Base-by-base conservation (phyloP, 2,888 invertebrate genomes). In the Mellilla xanthometata region DNA sequence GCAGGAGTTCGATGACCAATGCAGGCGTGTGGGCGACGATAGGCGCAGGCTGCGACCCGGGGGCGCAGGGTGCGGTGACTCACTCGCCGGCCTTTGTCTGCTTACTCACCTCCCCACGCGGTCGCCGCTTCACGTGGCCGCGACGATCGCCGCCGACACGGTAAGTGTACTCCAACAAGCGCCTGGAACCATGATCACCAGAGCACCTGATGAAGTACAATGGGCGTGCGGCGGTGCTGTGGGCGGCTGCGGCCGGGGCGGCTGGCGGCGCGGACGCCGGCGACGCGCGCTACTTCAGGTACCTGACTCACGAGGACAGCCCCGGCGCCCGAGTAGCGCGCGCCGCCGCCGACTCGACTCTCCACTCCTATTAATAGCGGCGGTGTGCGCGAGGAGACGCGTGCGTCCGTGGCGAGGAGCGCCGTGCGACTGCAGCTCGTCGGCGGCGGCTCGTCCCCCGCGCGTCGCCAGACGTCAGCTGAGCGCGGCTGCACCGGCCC, bases 171-270 rank as follows among this genome's bases (percentile, higher is more conserved):
- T 97, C 96, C 97, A 96, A 95, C 96, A 97, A 96, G 95, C 96
- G 96, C 96, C 97, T 96, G 97, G 97, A 95, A 93, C 91, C 79
- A 77, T 89, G 83, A 91, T 91, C 93, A 96, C 97, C 97, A 97
- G 97, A 97, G 97, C 97, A 97, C 97, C 97, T 97, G 97, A 97
- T 97, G 97, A 97, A 97, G 97, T 97, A 97, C 97, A 97, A 97
- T 96, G 95, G 95, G 95, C 96, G 96, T 96, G 95, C 94, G 95
- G 94, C 95, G 94, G 91, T 86, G 75, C 94, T n/a, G n/a, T n/a
- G 94, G 94, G 95, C 93, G 91, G 85, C 27, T 49, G 49, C 69
- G 62, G 51, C 47, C 45, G 47, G 11, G 36, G 53, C 30, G 35
- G 43, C 54, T 33, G 46, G 56, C 51, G 44, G 58, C 52, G 52